A percentile compares a stretch with the other conserved stretches of the same genome.
Conservation (phyloP, 2,113 vertebrate genomes). For the Mormoops blainvillei region DNA sequence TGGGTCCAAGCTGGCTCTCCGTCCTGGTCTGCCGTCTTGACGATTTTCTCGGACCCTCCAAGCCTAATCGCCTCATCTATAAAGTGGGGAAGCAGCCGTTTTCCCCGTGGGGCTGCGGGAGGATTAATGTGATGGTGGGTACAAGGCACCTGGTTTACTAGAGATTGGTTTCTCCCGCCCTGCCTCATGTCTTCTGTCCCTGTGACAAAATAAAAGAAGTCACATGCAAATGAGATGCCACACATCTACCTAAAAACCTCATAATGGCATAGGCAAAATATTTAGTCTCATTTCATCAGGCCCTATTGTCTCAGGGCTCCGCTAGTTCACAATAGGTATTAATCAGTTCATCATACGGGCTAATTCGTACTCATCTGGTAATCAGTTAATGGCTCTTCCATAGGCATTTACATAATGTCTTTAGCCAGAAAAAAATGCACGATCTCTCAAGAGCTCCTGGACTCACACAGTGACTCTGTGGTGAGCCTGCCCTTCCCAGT, state of each 20-base stretch:
- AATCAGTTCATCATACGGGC: constrained; percentile 63
- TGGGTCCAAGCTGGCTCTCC: background rate
- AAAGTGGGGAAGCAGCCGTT: background rate
- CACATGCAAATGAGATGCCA: background rate
- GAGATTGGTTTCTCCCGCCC: background rate
- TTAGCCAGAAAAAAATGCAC: background rate
- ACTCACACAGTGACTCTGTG: background rate
- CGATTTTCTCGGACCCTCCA: background rate
- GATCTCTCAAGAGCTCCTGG: background rate
- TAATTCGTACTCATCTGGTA: constrained; percentile 64
- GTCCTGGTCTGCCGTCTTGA: background rate
- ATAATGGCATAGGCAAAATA: constrained; percentile 27
- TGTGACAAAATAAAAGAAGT: background rate
- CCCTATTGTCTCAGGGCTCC: constrained; percentile 35
- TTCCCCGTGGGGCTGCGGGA: rapidly evolving
- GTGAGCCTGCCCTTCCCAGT: background rate
- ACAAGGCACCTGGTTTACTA: rapidly evolving
- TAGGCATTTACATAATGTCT: constrained; percentile 58
- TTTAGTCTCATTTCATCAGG: constrained; percentile 48
- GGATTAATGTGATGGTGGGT: rapidly evolving
- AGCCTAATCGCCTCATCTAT: background rate
- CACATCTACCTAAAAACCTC: background rate
- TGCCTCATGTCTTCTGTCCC: background rate
- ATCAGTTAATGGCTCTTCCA: constrained; percentile 56
- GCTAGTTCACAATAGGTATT: constrained; percentile 64